Evolutionary conservation across 2,888 invertebrate genomes (phyloP).

Genomic region (Lasius platythorax): DNA sequence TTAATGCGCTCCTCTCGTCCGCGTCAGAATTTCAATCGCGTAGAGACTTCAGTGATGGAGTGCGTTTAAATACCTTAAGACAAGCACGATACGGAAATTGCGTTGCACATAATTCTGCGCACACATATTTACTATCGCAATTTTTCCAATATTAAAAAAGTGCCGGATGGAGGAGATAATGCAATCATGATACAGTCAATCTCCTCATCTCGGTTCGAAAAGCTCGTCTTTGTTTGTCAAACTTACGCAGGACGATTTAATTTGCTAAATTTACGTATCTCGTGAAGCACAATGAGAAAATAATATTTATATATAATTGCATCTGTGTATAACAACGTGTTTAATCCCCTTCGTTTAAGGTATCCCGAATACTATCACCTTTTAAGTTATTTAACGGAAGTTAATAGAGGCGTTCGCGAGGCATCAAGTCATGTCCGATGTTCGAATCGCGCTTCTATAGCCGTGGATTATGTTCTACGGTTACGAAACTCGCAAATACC

Average conservation of each 20-base stretch:
- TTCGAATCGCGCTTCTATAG: neutral
- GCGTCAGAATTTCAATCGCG: slow-evolving; percentile 53
- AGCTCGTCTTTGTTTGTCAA: neutral
- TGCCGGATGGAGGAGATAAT: neutral
- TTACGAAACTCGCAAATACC: slow-evolving; percentile 62
- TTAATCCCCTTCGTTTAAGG: neutral
- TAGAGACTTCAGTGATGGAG: slow-evolving; percentile 42
- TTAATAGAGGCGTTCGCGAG: slow-evolving; percentile 14
- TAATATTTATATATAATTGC: neutral
- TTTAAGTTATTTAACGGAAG: neutral
- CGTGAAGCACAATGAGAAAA: neutral
- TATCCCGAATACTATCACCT: neutral
- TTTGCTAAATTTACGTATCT: neutral
- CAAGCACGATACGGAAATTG: neutral
- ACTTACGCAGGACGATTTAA: neutral
- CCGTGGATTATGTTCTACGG: slow-evolving; percentile 40
- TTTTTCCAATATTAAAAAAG: neutral
- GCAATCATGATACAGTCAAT: neutral
- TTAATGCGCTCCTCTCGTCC: slow-evolving; percentile 50
- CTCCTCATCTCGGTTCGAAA: neutral
- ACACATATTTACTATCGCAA: neutral
- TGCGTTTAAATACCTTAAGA: slow-evolving; percentile 41
- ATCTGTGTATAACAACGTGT: neutral
- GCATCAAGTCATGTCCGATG: slow-evolving; percentile 35
- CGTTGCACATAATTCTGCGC: neutral